Base-by-base conservation (phyloP, 2,888 invertebrate species). In the Cecidostiba fungosa region DNA sequence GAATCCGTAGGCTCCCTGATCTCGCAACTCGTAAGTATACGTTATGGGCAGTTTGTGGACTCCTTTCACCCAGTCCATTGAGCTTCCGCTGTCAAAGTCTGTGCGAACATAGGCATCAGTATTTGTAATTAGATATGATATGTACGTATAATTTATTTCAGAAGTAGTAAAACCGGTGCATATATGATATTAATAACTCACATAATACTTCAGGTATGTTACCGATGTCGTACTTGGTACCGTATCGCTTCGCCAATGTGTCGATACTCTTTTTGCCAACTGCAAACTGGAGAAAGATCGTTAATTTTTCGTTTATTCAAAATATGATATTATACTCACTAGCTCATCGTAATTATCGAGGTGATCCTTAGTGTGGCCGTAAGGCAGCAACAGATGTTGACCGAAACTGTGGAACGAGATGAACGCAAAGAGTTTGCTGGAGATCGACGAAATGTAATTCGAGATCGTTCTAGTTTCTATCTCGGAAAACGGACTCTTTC, bases 61-160 rank as follows among this genome's bases (percentile, higher is more conserved):
- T 23, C 95, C 96, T 90, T 97, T 96, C 0, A 95, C 96, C 96
- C 97, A 98, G 91, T 98, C 98, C 85, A 95, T 94, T 47, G 95
- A 95, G 4, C 94, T 94, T 0, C 97, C 97, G 0, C 94, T 93
- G 92, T 96, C 96, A 0, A 94, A 93, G 92, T 96, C 96, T 66
- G 14, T 12, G 3, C 8, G 23, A 10, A 62, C 10, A 23, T 19
- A 23, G 4, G 23, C 2, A 23, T 10, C 23, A 59, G 4, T 59
- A 54, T 54, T 16, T n/a, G n/a, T 19, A n/a, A 54, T 54, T 69
- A 77, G 50, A 74, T 39, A 19, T 80, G 43, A 50, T 47, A 1
- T 62, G 12, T 19, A 16, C n/a, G n/a, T n/a, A 16, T 62, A 0
- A 26, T n/a, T n/a, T 62, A 62, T 62, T 62, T 6, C 59, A 6